Percentiles rank a stretch among this genome's conserved stretches.
Evolutionary conservation across 2,113 vertebrate species (phyloP).

Genomic region (Percopsis transmontana): DNA sequence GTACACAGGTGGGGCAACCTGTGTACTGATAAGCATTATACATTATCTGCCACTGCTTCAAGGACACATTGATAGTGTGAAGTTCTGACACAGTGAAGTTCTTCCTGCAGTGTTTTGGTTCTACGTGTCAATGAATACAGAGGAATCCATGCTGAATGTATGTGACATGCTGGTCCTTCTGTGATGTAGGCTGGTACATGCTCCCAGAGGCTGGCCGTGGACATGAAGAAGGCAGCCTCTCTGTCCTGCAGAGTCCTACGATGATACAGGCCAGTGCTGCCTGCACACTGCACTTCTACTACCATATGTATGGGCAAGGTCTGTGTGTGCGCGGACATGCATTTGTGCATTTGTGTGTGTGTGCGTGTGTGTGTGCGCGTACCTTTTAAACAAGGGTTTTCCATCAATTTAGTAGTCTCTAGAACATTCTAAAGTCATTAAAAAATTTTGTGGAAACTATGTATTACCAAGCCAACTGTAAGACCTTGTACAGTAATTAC

Average conservation of each 20-base stretch:
- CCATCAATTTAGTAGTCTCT: no score
- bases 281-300: conserved; percentile 74
- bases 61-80: not conserved
- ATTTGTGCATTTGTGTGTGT: not conserved
- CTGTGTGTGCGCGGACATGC: not conserved
- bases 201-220: conserved; percentile 53
- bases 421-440: no score
- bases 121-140: not conserved
- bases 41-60: no score
- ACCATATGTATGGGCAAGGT: conserved; percentile 74
- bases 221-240: conserved; percentile 54
- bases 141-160: not conserved
- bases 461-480: no score
- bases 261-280: conserved; percentile 66
- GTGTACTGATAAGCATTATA: no score
- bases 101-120: not conserved
- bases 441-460: no score
- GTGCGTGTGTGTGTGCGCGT: conserved; percentile 11
- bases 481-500: no score
- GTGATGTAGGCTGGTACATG: conserved; percentile 74
- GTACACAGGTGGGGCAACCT: no score
- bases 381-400: no score
- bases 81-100: not conserved
- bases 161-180: not conserved
- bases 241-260: conserved; percentile 65